Conservation (phyloP, 2,797 vertebrate species). For the Gambelia wislizenii region DNA sequence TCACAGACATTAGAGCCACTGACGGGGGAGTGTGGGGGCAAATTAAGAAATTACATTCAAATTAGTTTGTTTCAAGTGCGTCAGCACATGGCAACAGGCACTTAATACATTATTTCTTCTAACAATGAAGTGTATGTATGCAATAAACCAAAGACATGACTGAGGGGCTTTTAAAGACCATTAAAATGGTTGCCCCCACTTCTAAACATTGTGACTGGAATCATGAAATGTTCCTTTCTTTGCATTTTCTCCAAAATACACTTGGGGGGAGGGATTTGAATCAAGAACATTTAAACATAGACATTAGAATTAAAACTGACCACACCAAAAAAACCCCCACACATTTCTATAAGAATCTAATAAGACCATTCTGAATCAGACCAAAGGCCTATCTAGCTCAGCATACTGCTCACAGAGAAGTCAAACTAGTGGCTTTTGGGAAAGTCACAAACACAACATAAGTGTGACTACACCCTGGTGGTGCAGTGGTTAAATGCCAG, state of each 20-base stretch:
- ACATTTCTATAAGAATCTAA: background rate
- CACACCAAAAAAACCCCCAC: background rate
- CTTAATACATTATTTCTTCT: slow-evolving; percentile 16
- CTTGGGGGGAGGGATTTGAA: background rate
- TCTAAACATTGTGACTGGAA: background rate
- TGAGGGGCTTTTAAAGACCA: background rate
- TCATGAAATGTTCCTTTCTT: background rate
- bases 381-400: too few species aligned
- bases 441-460: too few species aligned
- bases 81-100: background rate
- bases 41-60: slow-evolving; percentile 3
- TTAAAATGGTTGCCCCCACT: background rate
- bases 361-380: too few species aligned
- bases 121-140: slow-evolving; percentile 4
- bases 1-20: background rate
- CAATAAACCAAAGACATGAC: background rate
- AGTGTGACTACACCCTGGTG: too few species aligned
- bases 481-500: too few species aligned
- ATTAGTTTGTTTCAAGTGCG: slow-evolving; percentile 19
- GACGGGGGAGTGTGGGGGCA: background rate
- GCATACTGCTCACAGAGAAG: too few species aligned
- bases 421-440: too few species aligned
- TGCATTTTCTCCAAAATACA: background rate
- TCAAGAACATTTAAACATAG: background rate
- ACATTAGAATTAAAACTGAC: background rate